phyloP scores from a whole-genome alignment of 2,797 vertebrate genomes.

The Myiotriccus ornatus region DNA sequence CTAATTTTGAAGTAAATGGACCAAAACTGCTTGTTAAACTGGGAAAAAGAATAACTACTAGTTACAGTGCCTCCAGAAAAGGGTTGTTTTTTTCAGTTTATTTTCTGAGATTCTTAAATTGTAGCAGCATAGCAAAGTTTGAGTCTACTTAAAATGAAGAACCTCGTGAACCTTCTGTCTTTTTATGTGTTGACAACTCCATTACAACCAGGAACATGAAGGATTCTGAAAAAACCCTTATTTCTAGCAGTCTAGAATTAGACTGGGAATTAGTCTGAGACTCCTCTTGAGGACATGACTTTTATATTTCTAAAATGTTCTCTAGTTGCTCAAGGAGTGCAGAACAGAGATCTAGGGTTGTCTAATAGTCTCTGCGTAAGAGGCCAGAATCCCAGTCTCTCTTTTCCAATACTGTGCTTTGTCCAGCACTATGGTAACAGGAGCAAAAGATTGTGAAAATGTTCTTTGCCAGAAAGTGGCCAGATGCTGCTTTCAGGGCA shows the following conservation, averaged over 20 bases:
- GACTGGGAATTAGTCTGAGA: background rate
- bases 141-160: background rate
- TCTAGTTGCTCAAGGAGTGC: background rate
- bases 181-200: background rate
- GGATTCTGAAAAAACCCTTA: background rate
- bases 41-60: background rate
- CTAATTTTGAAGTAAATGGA: conserved; percentile 20
- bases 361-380: background rate
- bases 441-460: conserved; percentile 13
- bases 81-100: background rate
- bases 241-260: background rate
- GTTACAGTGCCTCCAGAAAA: background rate
- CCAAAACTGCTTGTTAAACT: conserved; percentile 8
- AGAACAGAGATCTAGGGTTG: background rate
- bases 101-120: background rate
- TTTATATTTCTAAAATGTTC: background rate
- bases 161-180: accelerated
- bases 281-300: background rate
- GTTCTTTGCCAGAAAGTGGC: background rate
- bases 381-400: background rate
- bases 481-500: background rate
- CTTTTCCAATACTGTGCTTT: background rate
- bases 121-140: background rate
- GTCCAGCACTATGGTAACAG: background rate
- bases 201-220: background rate